These are phyloP conservation scores for Antheraea assamensis DNA, from an alignment of 2,888 invertebrate genomes.

Conservation along the genomic window DNA sequence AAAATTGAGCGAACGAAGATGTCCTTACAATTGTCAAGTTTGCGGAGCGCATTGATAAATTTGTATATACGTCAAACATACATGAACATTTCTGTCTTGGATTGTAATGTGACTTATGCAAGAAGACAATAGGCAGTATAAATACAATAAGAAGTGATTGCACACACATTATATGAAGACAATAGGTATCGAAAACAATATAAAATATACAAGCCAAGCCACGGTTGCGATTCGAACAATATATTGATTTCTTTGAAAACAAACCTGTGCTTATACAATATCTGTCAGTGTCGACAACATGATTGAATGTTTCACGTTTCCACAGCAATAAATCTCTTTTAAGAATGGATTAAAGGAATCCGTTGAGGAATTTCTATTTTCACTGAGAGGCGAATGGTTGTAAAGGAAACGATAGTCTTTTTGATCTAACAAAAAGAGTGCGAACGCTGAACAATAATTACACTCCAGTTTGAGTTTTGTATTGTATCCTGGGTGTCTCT, in stretches of 20 bases:
- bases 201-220: conserved; percentile 33
- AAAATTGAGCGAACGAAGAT: no score
- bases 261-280: conserved; percentile 11
- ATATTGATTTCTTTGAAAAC: conserved; percentile 47
- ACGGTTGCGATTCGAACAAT: conserved; percentile 34
- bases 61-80: background rate
- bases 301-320: conserved; percentile 27
- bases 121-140: conserved; percentile 41
- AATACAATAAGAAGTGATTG: conserved; percentile 44
- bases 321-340: conserved; percentile 20
- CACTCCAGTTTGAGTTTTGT: background rate
- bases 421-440: background rate
- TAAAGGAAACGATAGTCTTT: conserved; percentile 1
- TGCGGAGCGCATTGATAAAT: background rate
- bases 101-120: conserved; percentile 34
- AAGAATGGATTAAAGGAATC: conserved; percentile 20
- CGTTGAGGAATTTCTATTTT: conserved; percentile 24
- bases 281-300: conserved; percentile 24
- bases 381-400: background rate
- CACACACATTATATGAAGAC: conserved; percentile 42
- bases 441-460: background rate
- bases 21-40: background rate
- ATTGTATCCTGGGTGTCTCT: background rate
- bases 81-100: conserved; percentile 1
- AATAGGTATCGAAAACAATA: conserved; percentile 58